phyloP scores from a whole-genome alignment of 1,140 invertebrate genomes.

The Sinonovacula constricta region DNA sequence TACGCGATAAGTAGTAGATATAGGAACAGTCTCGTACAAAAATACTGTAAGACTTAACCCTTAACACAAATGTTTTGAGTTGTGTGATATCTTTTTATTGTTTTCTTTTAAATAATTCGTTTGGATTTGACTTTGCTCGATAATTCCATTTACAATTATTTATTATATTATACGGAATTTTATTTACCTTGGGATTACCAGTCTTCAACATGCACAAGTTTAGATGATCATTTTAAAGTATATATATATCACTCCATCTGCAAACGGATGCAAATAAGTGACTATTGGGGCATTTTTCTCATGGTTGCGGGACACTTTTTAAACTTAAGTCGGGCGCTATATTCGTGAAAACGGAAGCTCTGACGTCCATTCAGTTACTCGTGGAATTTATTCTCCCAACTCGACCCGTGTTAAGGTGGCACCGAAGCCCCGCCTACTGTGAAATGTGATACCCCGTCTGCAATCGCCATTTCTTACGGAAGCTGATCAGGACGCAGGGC shows the following conservation, averaged over 20 bases:
- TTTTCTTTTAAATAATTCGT: not conserved
- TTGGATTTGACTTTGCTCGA: not conserved
- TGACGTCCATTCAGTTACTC: not conserved
- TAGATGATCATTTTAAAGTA: too few relatives aligned
- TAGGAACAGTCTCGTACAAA: not conserved
- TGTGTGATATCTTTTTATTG: not conserved
- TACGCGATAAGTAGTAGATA: not conserved
- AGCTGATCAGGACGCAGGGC: constrained; percentile 23
- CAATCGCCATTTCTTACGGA: constrained; percentile 47
- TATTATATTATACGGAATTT: too few relatives aligned
- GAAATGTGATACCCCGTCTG: constrained; percentile 38
- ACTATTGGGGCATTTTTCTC: not conserved
- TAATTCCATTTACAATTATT: not conserved
- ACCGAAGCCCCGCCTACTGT: constrained; percentile 26
- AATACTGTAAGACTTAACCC: not conserved
- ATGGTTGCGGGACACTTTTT: constrained; percentile 9
- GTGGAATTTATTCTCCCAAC: not conserved
- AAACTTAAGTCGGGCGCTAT: not conserved
- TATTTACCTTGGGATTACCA: too few relatives aligned
- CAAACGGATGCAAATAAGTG: not conserved
- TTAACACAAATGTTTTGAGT: not conserved
- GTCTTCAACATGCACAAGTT: too few relatives aligned
- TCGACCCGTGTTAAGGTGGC: not conserved
- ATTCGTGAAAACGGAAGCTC: not conserved
- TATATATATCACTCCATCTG: too few relatives aligned